A percentile compares a stretch with the other conserved stretches of the same genome.
Conservation (phyloP, 2,888 invertebrate species). For the Venusia cambrica region DNA sequence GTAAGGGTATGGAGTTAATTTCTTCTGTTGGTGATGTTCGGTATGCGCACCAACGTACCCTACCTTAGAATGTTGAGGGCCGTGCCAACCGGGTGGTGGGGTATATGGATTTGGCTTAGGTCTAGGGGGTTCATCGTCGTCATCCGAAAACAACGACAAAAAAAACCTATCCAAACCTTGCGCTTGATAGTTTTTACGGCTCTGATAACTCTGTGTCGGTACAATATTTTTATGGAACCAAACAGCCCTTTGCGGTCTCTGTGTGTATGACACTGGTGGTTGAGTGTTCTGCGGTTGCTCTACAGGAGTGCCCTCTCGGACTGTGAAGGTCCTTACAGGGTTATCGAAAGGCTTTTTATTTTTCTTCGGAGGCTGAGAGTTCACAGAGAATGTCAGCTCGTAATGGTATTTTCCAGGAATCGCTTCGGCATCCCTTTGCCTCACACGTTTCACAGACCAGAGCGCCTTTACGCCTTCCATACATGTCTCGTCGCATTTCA, state of each 20-base stretch:
- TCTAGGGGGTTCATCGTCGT: conserved; percentile 48
- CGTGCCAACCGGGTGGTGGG: conserved; percentile 37
- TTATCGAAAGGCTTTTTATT: conserved; percentile 70
- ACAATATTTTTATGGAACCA: conserved; percentile 69
- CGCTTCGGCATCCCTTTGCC: conserved; percentile 80
- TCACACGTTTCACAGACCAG: conserved; percentile 86
- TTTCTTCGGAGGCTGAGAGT: conserved; percentile 73
- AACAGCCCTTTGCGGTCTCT: conserved; percentile 53
- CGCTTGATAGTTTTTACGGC: conserved; percentile 43
- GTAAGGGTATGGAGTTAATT: conserved; percentile 48
- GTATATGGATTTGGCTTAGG: conserved; percentile 42
- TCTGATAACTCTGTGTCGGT: conserved; percentile 42
- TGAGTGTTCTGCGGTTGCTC: conserved; percentile 35
- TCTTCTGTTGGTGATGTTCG: conserved; percentile 53
- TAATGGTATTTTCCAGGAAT: conserved; percentile 75
- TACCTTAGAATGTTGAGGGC: conserved; percentile 51
- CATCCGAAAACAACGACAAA: conserved; percentile 61
- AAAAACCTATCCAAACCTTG: conserved; percentile 64
- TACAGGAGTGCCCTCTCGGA: conserved; percentile 70
- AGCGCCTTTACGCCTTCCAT: conserved; percentile 80
- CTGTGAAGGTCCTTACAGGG: conserved; percentile 83
- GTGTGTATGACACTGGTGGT: conserved; percentile 29
- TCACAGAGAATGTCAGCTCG: conserved; percentile 85
- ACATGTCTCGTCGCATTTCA: conserved; percentile 70
- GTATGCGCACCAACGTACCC: conserved; percentile 41